Evolutionary conservation across 2,888 invertebrate genomes (phyloP), one percentile per base, ranked within the genome.

Genomic region (Endotricha flammealis): DNA sequence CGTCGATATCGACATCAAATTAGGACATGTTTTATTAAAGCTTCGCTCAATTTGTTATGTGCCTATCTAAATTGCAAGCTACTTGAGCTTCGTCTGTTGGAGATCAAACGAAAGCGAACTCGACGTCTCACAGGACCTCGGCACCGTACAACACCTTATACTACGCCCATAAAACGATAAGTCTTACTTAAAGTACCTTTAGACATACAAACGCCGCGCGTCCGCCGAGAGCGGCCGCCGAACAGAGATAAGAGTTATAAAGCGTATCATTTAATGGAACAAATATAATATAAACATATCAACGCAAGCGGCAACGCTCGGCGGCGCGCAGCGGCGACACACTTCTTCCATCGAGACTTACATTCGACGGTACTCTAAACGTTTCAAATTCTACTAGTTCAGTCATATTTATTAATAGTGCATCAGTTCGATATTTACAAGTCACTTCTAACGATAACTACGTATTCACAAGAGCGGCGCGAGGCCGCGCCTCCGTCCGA

Each of bases 1-100:
- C 53, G 46, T 51, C 52, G 51, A 50, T 40, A 46, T 44, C 43
- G 48, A 55, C 57, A 49, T 48, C 66, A 52, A 65, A 67, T 70
- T 70, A 68, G 68, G 60, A 64, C 69, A 57, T 60, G 73, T 64
- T 64, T 73, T 67, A 70, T 82, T 80, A 79, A 81, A 82, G 83
- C 83, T 77, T 78, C 68, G 72, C 76, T 76, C 74, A 76, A 66
- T 68, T 58, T 67, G 73, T 49, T 52, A 8, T 4, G 78, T 74
- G 76, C 81, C 85, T 85, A 85, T 85, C 85, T 85, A 85, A 80
- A 62, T 68, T 65, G 74, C 73, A 71, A 75, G 76, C 79, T 74
- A 75, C 66, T 68, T 64, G 76, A 75, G 74, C 72, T 57, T 56
- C 60, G 58, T 53, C 57, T 62, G 61, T 57, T 55, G 55, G 61